These are phyloP conservation scores for Noctua pronuba DNA, from an alignment of 2,888 invertebrate species.

Conservation along the genomic window DNA sequence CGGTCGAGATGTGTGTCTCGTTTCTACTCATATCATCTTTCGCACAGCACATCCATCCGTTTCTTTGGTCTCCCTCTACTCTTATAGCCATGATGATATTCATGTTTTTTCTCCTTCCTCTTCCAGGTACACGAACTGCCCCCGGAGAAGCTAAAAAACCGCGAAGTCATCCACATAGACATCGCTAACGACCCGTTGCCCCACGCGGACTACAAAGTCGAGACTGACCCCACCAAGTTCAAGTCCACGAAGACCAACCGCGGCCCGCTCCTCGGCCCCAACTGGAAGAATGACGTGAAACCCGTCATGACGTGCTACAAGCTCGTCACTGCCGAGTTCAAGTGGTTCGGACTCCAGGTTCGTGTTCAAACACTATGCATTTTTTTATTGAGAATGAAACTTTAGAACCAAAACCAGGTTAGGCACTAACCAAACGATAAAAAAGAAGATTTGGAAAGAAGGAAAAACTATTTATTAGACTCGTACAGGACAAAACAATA, in stretches of 20 bases:
- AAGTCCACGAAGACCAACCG: slow-evolving; percentile 98
- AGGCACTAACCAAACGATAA: too few relatives aligned
- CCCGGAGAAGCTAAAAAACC: slow-evolving; percentile 96
- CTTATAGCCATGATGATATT: not conserved
- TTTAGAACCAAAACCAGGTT: not conserved
- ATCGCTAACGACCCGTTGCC: slow-evolving; percentile 97
- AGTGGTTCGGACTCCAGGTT: slow-evolving; percentile 98
- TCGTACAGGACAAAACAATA: too few relatives aligned
- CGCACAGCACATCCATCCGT: not conserved
- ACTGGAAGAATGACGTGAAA: slow-evolving; percentile 94
- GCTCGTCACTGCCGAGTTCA: slow-evolving; percentile 98
- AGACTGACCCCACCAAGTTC: slow-evolving; percentile 92
- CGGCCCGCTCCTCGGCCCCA: slow-evolving; percentile 95
- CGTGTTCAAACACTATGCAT: slow-evolving; percentile 43
- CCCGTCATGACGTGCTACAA: slow-evolving; percentile 99
- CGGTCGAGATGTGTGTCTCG: too few relatives aligned
- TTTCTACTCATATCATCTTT: not conserved
- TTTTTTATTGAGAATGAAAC: not conserved
- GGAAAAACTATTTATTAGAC: too few relatives aligned
- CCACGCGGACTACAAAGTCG: slow-evolving; percentile 96
- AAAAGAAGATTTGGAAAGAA: too few relatives aligned
- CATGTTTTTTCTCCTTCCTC: not conserved
- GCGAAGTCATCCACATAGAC: slow-evolving; percentile 98
- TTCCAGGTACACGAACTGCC: slow-evolving; percentile 97
- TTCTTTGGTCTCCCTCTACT: not conserved